Evolutionary conservation across 2,113 vertebrate species (phyloP), one percentile per base, ranked within the genome.

Genomic region (Notothenia rossii): DNA sequence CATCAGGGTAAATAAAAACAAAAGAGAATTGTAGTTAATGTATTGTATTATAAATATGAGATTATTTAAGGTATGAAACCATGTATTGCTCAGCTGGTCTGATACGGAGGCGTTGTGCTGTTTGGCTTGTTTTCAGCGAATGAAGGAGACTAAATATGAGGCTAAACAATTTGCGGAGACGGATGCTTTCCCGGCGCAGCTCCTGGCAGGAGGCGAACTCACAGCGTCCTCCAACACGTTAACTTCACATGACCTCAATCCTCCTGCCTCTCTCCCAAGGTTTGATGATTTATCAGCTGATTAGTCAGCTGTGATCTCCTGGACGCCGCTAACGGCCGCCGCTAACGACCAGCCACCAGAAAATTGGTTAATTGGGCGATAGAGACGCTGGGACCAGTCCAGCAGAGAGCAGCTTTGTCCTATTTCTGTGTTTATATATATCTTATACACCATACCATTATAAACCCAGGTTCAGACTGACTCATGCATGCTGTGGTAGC

Each of bases 211-310:
- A 51, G 54, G 71, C 50, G 71, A 53, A 48, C 53, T 63, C 49
- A 14, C 20, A 43, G 58, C 13, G 74, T 68, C 46, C 74, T 54
- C 66, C 69, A 2, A 51, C 69, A 66, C 20, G 6, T 73, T 60
- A 65, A 73, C 70, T 73, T 80, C 70, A 60, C 55, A 54, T 67
- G 63, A 73, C 70, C 70, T 79, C 61, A 45, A 53, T 72, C 66
- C 58, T 45, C 53, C 10, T 36, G 8, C 10, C 14, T 40, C 60
- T 48, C 77, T 65, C 68, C 29, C 29, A 64, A 65, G 68, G 68
- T 51, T 17, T 72, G 43, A 51, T 79, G 77, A 72, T 79, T 72
- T 66, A 72, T 79, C 77, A 59, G 69, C 61, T 80, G 77, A 73
- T 60, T 60, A 53, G 33, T 66, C 69, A 46, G 54, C 77, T 36